phyloP scores from a whole-genome alignment of 2,888 invertebrate genomes.

The Troides aeacus region DNA sequence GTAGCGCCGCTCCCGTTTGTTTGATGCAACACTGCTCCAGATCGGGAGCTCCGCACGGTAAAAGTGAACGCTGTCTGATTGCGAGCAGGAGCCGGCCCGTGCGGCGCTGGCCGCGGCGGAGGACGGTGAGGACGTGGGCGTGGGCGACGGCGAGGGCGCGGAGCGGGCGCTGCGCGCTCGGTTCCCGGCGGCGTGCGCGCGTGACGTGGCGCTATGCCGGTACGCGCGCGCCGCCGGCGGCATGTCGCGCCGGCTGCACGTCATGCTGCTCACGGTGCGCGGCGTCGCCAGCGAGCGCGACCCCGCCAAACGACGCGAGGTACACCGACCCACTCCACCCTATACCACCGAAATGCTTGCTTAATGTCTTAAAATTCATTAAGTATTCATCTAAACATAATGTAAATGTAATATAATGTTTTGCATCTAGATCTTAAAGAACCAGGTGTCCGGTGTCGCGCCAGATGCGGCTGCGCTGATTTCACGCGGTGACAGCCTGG shows the following conservation, averaged over 20 bases:
- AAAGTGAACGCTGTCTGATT: too few species aligned
- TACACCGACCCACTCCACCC: conserved; percentile 36
- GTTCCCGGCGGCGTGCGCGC: conserved; percentile 38
- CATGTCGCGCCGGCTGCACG: conserved; percentile 79
- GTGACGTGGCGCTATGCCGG: conserved; percentile 43
- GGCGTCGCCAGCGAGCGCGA: conserved; percentile 81
- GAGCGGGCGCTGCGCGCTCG: conserved; percentile 34
- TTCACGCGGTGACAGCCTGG: conserved; percentile 87
- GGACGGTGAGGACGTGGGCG: too few species aligned
- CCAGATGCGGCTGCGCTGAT: conserved; percentile 88
- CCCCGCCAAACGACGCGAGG: conserved; percentile 82
- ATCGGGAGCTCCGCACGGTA: too few species aligned
- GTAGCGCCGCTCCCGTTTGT: too few species aligned
- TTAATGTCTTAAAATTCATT: too few species aligned
- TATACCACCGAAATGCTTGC: too few species aligned
- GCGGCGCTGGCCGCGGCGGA: too few species aligned
- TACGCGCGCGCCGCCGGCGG: conserved; percentile 51
- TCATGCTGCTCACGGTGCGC: conserved; percentile 79
- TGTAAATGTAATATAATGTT: too few species aligned
- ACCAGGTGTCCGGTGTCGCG: conserved; percentile 82
- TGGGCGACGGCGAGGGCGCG: conserved; percentile 31
- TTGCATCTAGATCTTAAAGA: conserved; percentile 77
- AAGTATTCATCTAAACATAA: too few species aligned
- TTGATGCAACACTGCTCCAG: too few species aligned
- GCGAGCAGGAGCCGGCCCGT: background rate